Percentiles rank a stretch among this genome's conserved stretches.
phyloP scores from a whole-genome alignment of 2,113 vertebrate species.

The Lathamus discolor region DNA sequence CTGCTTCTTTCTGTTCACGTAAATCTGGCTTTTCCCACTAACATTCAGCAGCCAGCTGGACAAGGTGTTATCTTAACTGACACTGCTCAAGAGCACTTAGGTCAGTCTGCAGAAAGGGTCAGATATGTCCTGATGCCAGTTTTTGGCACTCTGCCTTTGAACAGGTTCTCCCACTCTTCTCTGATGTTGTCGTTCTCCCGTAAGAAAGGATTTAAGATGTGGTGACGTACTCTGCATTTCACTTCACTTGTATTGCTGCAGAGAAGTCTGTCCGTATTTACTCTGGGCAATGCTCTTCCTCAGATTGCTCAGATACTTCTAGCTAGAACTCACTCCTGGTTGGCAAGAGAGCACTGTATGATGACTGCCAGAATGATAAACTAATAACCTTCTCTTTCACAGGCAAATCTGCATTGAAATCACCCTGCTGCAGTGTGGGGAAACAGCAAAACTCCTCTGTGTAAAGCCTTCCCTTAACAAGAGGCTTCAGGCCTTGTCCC shows the following conservation, averaged over 20 bases:
- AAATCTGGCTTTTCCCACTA: neutral
- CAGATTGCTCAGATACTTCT: neutral
- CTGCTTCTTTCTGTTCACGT: neutral
- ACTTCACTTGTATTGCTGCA: neutral
- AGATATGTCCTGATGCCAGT: neutral
- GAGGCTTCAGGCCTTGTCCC: neutral
- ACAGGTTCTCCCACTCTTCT: neutral
- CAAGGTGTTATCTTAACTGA: slow-evolving; percentile 2
- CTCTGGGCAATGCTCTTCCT: neutral
- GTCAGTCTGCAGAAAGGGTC: neutral
- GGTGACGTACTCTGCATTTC: neutral
- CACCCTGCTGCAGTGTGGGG: neutral
- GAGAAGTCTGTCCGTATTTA: neutral
- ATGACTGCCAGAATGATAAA: neutral
- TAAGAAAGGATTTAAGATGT: neutral
- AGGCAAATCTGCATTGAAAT: neutral
- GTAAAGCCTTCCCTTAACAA: neutral
- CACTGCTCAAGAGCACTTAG: slow-evolving; percentile 2
- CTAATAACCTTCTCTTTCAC: neutral
- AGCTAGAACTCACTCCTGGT: neutral
- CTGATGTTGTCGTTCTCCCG: neutral
- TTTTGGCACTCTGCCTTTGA: neutral
- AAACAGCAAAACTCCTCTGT: neutral
- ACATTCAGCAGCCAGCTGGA: neutral
- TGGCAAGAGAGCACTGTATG: neutral